These are phyloP conservation scores for Caracal caracal DNA, from an alignment of 2,113 vertebrate species.

Conservation along the genomic window DNA sequence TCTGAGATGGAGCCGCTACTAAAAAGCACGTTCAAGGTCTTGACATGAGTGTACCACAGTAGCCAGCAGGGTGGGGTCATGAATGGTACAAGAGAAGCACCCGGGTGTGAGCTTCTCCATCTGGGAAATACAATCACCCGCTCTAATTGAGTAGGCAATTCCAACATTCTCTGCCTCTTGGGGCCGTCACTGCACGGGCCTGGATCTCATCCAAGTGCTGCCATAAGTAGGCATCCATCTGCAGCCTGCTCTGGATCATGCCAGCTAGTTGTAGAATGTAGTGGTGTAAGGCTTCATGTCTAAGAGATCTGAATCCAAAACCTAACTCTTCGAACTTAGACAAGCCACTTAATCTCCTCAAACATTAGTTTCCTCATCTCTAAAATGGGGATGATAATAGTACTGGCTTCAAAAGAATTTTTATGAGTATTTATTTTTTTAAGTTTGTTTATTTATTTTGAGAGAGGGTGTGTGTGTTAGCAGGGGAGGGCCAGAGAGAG, in stretches of 20 bases:
- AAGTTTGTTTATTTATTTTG: too few species aligned
- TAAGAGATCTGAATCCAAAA: background rate
- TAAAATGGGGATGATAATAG: background rate
- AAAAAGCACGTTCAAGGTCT: background rate
- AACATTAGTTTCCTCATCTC: background rate
- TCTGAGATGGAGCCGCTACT: background rate
- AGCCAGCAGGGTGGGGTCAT: background rate
- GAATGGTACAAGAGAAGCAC: background rate
- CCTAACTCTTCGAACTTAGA: background rate
- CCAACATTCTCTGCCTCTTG: constrained; percentile 22
- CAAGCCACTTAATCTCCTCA: constrained; percentile 1
- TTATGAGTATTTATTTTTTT: too few species aligned
- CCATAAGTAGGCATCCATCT: background rate
- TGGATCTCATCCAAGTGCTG: background rate
- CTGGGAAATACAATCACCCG: background rate
- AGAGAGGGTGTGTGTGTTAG: too few species aligned
- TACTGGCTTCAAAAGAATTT: background rate
- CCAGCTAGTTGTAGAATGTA: background rate
- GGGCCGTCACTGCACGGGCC: background rate
- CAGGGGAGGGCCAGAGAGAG: too few species aligned
- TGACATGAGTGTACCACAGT: background rate
- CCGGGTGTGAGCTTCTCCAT: background rate
- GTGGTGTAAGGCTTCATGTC: background rate
- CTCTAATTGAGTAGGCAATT: background rate
- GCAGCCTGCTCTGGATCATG: background rate